Evolutionary conservation across 2,888 invertebrate species (phyloP), one percentile per base, ranked within the genome.

Genomic region (Allygus modestus): DNA sequence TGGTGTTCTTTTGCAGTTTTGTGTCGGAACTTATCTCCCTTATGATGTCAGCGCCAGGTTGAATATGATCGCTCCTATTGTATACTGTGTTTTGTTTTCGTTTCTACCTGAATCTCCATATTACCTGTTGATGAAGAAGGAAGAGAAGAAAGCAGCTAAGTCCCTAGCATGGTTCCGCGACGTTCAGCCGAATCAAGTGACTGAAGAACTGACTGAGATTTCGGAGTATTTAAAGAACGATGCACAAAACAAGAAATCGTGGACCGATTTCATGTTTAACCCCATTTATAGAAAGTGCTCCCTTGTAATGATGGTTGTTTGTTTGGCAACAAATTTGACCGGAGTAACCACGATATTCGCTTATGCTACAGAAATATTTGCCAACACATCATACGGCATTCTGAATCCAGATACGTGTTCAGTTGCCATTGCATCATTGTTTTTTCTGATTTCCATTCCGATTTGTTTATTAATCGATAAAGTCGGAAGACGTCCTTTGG

Each of bases 31-130:
- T 2, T 83, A 83, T 37, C 15, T 54, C n/a, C 69, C 83, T 0
- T 83, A 83, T 46, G 28, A 83, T 28, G 51, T 23, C 0, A 83
- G 20, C 20, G 83, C 83, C n/a, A 37, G 20, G 11, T 1, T 83
- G 20, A 51, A 71, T 11, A 20, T 83, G 17, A n/a, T 58, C 0
- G 12, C 77, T 11, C 85, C 86, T 0, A 33, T 85, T 4, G 85
- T 91, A 26, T 93, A 92, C 84, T 91, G 92, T 69, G 65, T 91
- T 0, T 89, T 91, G 0, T 93, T 84, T 51, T 65, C 90, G 15
- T 93, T 93, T 92, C 91, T 93, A 89, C 93, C 93, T 0, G 93
- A 94, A 87, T 93, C 93, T 0, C 93, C 93, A 0, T 93, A 93
- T 87, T 93, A 92, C 87, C 90, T 93, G 65, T 88, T 94, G 51